Percentiles rank a stretch among this genome's conserved stretches.
Conservation (phyloP, 1,140 invertebrate genomes). For the Diorhabda carinulata region DNA sequence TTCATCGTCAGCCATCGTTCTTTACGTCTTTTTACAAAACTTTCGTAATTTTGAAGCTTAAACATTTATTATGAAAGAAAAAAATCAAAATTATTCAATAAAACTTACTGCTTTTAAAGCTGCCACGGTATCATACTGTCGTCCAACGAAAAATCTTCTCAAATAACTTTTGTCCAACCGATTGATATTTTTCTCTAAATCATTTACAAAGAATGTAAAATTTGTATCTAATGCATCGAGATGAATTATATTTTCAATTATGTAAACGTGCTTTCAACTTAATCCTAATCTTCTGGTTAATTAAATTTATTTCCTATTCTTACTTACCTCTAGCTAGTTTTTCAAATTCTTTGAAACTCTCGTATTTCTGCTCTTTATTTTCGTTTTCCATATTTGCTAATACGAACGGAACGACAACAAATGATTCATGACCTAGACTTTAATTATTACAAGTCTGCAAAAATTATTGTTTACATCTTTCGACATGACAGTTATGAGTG, state of each 20-base stretch:
- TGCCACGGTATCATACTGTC: slow-evolving; percentile 2
- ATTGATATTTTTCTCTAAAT: slow-evolving; percentile 16
- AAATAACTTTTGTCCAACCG: slow-evolving; percentile 11
- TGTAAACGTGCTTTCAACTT: too few relatives aligned
- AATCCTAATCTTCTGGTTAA: too few relatives aligned
- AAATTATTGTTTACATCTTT: neutral
- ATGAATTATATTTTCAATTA: too few relatives aligned
- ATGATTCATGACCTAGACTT: too few relatives aligned
- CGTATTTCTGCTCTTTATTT: neutral
- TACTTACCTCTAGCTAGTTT: neutral
- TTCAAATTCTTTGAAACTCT: slow-evolving; percentile 7
- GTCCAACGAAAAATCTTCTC: slow-evolving; percentile 11
- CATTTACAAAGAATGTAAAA: neutral
- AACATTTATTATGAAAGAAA: neutral
- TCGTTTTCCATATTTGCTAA: slow-evolving; percentile 12
- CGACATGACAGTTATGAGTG: neutral
- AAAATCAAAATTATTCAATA: neutral
- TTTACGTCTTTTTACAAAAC: slow-evolving; percentile 9
- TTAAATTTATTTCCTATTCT: too few relatives aligned
- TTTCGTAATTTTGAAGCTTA: slow-evolving; percentile 14
- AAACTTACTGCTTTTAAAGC: slow-evolving; percentile 18
- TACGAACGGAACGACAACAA: too few relatives aligned
- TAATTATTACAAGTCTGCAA: too few relatives aligned
- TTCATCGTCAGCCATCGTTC: slow-evolving; percentile 10
- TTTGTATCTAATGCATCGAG: neutral